Base-by-base conservation (phyloP, 2,888 invertebrate species). In the Amiota minor region DNA sequence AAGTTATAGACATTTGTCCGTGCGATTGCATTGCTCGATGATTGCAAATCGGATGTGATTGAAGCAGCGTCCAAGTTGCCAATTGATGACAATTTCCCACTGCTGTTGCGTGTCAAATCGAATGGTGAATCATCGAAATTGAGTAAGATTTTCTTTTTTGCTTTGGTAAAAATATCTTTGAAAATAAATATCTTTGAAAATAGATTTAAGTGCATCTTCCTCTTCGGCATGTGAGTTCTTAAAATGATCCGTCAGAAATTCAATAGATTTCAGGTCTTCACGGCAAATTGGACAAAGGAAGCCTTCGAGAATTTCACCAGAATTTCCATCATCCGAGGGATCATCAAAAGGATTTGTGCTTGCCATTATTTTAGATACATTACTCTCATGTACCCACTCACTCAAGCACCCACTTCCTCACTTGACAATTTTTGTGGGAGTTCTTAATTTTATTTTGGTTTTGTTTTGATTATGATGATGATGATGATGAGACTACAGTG, bases 201-300 rank as follows among this genome's bases (percentile, higher is more conserved):
- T 81, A 0, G 95, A 94, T 88, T 92, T 94, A 16, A 96, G 89
- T 70, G 96, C 93, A 89, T 96, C 96, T 84, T 95, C 95, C 84
- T 97, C 96, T 88, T 97, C 96, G 74, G 94, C 94, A 89, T 98
- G 98, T 71, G 93, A 92, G 76, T 94, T 94, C 89, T 97, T 96
- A 87, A 98, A 98, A 90, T 98, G 98, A 79, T 93, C 92, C 72
- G 96, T 95, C 72, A 98, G 91, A 87, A 95, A 94, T 71, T 93
- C 92, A 9, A 96, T 94, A 14, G 96, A 95, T 87, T 96, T 95
- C 65, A 97, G 92, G 89, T 98, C 98, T 55, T 94, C 94, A 90
- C 96, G 95, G 87, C 98, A 98, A 83, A 98, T 96, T 0, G 98
- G 98, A 89, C 98, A 98, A 11, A 98, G 91, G 88, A 98, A 98